These are phyloP conservation scores for Polia nebulosa DNA, from an alignment of 2,888 invertebrate genomes.

Conservation along the genomic window DNA sequence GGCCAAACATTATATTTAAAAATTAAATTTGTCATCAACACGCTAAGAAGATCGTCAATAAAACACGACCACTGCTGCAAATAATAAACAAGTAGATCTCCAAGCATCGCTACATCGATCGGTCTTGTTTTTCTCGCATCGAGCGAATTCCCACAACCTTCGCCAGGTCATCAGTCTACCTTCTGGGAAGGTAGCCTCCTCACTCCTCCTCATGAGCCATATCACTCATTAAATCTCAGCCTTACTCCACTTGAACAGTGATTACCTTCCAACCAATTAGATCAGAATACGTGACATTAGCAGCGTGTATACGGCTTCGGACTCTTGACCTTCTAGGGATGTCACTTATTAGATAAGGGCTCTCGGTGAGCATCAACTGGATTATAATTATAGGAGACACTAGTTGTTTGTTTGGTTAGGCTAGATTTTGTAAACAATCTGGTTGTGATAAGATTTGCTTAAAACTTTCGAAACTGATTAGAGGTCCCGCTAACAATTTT, in stretches of 20 bases:
- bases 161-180: neutral
- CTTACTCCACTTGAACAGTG: constrained; percentile 4
- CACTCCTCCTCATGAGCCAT: neutral
- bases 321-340: constrained; percentile 57
- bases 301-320: constrained; percentile 58
- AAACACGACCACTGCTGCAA: neutral
- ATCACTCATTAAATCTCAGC: neutral
- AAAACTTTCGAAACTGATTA: neutral
- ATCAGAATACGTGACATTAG: constrained; percentile 27
- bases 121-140: neutral
- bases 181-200: neutral
- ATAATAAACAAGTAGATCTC: too few species aligned
- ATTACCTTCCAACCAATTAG: constrained; percentile 34
- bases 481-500: too few species aligned
- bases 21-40: too few species aligned
- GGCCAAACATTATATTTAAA: too few species aligned
- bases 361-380: constrained; percentile 42
- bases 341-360: constrained; percentile 58
- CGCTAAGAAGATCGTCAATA: too few species aligned
- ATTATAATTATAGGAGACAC: constrained; percentile 45
- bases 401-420: neutral
- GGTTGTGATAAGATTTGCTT: neutral
- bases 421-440: neutral
- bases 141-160: neutral
- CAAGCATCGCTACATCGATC: neutral